Evolutionary conservation across 2,888 invertebrate species (phyloP).

Genomic region (Eupithecia vulgata): DNA sequence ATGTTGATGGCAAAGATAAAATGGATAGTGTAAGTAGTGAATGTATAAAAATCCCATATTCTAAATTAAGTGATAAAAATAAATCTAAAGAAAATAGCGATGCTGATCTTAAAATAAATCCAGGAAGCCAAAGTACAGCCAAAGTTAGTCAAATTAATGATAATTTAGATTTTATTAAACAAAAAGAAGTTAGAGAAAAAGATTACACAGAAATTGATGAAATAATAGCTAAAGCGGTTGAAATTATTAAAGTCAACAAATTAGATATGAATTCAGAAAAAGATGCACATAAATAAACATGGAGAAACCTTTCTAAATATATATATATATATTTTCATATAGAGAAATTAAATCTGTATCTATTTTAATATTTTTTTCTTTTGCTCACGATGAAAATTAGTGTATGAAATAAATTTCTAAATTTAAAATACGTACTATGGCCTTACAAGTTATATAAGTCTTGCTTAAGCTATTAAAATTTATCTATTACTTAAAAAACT

Average conservation of each 20-base stretch:
- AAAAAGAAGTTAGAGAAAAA: conserved; percentile 27
- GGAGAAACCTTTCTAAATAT: not conserved
- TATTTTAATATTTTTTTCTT: not conserved
- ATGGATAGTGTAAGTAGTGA: not conserved
- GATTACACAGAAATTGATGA: conserved; percentile 46
- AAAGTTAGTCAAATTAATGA: conserved; percentile 22
- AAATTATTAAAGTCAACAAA: conserved; percentile 45
- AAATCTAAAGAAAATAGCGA: not conserved
- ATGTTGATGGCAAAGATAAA: not conserved
- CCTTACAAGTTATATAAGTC: conserved; percentile 34
- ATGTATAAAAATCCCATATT: conserved; percentile 7
- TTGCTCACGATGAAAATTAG: not conserved
- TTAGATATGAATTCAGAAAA: conserved; percentile 26
- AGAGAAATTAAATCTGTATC: not conserved
- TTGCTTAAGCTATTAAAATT: conserved; percentile 19
- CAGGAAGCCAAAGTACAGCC: conserved; percentile 18
- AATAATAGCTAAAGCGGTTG: conserved; percentile 48
- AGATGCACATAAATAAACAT: conserved; percentile 4
- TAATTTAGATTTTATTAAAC: conserved; percentile 27
- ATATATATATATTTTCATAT: not conserved
- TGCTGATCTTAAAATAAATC: not conserved
- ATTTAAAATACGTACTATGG: conserved; percentile 38
- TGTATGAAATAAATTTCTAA: not conserved
- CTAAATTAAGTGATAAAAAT: conserved; percentile 1
- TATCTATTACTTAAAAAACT: not conserved